These are phyloP conservation scores for Pristionchus pacificus DNA, from an alignment of 1,140 invertebrate genomes.

Conservation along the genomic window DNA sequence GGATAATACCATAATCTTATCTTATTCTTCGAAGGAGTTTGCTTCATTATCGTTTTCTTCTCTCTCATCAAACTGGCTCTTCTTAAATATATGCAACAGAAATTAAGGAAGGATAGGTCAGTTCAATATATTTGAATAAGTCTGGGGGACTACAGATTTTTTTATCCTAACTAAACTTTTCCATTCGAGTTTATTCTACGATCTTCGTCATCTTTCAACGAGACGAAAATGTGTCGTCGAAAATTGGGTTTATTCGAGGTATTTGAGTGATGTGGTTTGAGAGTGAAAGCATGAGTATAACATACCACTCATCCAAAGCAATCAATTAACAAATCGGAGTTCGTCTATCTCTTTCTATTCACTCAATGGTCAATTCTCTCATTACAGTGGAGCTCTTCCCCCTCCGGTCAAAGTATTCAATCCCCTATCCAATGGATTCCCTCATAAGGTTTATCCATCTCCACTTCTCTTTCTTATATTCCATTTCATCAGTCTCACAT, in stretches of 20 bases:
- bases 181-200: neutral
- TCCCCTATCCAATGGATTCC: too few relatives aligned
- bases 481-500: too few relatives aligned
- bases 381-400: neutral
- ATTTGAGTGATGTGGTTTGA: too few relatives aligned
- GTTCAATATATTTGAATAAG: constrained; percentile 13
- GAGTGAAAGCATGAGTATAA: too few relatives aligned
- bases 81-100: constrained; percentile 55
- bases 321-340: neutral
- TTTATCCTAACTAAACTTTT: neutral
- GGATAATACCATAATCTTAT: neutral
- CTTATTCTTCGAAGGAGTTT: constrained; percentile 64
- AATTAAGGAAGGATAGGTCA: constrained; percentile 30
- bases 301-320: neutral
- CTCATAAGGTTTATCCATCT: too few relatives aligned
- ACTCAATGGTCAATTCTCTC: neutral
- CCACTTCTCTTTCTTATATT: too few relatives aligned
- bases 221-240: neutral
- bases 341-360: too few relatives aligned
- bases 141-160: constrained; percentile 4
- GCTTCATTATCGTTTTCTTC: constrained; percentile 56
- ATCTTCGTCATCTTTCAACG: neutral
- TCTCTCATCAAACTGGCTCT: constrained; percentile 57
- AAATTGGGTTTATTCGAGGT: neutral
- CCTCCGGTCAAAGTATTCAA: too few relatives aligned